phyloP scores from a whole-genome alignment of 2,797 vertebrate genomes.

The Sebastiscus albofasciatus region DNA sequence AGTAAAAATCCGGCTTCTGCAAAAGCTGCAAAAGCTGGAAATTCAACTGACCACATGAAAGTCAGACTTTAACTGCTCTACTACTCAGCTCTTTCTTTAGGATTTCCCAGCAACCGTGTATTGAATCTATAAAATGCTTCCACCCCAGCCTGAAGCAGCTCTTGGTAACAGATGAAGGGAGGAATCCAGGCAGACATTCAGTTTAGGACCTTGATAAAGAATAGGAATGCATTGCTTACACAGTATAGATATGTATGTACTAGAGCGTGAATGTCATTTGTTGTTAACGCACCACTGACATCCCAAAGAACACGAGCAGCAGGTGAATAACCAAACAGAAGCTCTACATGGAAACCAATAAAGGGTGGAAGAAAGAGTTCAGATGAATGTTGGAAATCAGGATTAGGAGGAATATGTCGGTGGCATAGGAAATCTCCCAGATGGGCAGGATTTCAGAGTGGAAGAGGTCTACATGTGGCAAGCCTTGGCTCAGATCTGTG shows the following conservation, averaged over 20 bases:
- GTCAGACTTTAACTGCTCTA: slow-evolving; percentile 12
- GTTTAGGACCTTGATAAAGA: slow-evolving; percentile 24
- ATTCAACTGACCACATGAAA: slow-evolving; percentile 39
- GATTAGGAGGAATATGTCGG: slow-evolving; percentile 60
- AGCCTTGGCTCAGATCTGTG: slow-evolving; percentile 23
- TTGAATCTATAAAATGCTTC: slow-evolving; percentile 19
- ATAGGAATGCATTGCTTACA: slow-evolving; percentile 8
- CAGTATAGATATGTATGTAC: neutral
- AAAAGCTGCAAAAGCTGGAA: slow-evolving; percentile 22
- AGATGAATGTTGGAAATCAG: slow-evolving; percentile 33
- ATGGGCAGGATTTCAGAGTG: slow-evolving; percentile 57
- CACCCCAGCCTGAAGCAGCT: neutral
- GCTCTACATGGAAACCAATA: slow-evolving; percentile 87
- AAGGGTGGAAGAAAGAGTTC: slow-evolving; percentile 12
- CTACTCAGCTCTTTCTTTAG: slow-evolving; percentile 1
- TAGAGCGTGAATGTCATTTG: slow-evolving; percentile 11
- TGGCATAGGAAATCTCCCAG: slow-evolving; percentile 53
- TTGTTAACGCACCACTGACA: slow-evolving; percentile 15
- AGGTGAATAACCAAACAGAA: slow-evolving; percentile 89
- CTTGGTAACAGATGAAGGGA: slow-evolving; percentile 30
- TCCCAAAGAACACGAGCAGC: neutral
- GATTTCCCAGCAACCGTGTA: slow-evolving; percentile 23
- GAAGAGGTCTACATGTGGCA: slow-evolving; percentile 33
- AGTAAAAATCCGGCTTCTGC: slow-evolving; percentile 29
- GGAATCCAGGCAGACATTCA: slow-evolving; percentile 31